phyloP scores from a whole-genome alignment of 2,888 invertebrate species.

The Stenodema calcarata region DNA sequence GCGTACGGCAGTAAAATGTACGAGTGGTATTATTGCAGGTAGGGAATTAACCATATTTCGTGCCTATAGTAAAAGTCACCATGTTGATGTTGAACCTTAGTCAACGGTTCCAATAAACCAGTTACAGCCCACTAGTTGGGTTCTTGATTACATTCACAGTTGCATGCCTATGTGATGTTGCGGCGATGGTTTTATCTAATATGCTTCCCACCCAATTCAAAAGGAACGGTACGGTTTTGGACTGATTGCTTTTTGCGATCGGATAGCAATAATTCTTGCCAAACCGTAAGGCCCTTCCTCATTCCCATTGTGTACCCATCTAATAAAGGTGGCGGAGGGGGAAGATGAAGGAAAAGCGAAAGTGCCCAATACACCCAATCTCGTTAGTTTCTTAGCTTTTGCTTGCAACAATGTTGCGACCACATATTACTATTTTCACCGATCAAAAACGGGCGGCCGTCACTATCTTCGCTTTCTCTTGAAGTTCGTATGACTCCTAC shows the following conservation, averaged over 20 bases:
- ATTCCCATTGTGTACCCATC: neutral
- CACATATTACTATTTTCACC: neutral
- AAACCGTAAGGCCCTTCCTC: neutral
- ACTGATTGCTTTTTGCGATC: neutral
- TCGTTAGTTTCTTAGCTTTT: neutral
- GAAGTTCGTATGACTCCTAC: neutral
- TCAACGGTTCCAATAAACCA: neutral
- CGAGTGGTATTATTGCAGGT: too few species aligned
- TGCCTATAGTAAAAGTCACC: too few species aligned
- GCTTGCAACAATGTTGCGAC: constrained; percentile 7
- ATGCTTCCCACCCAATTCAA: neutral
- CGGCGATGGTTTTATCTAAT: neutral
- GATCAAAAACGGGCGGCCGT: constrained; percentile 17
- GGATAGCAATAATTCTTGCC: neutral
- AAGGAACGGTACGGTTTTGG: neutral
- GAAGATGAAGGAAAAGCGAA: neutral
- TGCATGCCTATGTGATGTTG: neutral
- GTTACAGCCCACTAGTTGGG: neutral
- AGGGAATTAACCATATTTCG: too few species aligned
- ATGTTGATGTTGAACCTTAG: too few species aligned
- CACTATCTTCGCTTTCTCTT: constrained; percentile 3
- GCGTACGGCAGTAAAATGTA: too few species aligned
- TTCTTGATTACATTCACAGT: neutral
- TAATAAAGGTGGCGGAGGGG: neutral
- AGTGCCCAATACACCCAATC: constrained; percentile 1